phyloP scores from a whole-genome alignment of 2,113 vertebrate species.

The Alligator mississippiensis region DNA sequence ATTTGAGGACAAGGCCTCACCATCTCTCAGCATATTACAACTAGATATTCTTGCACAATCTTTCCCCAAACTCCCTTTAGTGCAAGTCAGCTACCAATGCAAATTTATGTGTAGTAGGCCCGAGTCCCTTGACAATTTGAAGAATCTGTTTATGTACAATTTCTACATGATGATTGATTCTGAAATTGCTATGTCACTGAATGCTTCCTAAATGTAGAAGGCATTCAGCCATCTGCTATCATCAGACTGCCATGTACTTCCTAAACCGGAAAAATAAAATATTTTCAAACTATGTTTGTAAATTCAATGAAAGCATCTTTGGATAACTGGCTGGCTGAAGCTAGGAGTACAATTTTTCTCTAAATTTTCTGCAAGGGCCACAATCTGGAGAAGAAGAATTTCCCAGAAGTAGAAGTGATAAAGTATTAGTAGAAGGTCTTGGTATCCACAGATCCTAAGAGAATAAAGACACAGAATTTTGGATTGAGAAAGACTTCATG shows the following conservation, averaged over 20 bases:
- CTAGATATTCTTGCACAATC: neutral
- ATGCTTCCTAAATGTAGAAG: neutral
- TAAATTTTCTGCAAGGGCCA: neutral
- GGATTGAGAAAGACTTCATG: no score
- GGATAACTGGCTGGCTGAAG: neutral
- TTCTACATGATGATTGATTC: neutral
- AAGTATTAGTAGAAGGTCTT: no score
- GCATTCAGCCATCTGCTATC: neutral
- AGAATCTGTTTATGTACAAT: neutral
- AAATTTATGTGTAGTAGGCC: neutral
- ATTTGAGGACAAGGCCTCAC: neutral
- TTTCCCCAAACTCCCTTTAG: neutral
- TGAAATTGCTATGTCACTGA: neutral
- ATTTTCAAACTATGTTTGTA: neutral
- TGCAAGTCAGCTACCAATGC: no score
- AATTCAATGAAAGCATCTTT: neutral
- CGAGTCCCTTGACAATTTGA: neutral
- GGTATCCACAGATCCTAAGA: no score
- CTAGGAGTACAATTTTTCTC: neutral
- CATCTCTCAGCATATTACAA: neutral
- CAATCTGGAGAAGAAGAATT: neutral
- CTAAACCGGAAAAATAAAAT: neutral
- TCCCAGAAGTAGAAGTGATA: no score
- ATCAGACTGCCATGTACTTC: neutral
- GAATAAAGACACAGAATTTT: no score